Conservation (phyloP, 2,113 vertebrate species). For the Pteruthius melanotis region DNA sequence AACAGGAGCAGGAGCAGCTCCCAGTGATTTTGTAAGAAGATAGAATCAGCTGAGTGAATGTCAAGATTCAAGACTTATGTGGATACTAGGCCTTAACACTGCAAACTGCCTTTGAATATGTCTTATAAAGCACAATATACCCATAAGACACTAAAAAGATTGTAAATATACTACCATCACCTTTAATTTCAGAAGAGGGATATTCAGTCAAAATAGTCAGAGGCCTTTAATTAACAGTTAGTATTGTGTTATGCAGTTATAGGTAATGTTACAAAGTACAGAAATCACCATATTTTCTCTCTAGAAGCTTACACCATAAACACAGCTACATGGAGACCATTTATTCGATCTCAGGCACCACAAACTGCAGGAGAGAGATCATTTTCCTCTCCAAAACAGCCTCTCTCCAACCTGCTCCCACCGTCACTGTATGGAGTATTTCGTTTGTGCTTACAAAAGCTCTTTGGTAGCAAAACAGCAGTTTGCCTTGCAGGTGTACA, state of each 20-base stretch:
- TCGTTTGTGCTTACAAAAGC: background rate
- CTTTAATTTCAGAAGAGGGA: background rate
- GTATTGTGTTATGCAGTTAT: rapidly evolving
- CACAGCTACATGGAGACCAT: background rate
- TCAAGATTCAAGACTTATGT: background rate
- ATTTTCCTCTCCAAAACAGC: background rate
- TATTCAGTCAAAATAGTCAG: background rate
- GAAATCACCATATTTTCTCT: background rate
- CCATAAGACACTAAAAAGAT: background rate
- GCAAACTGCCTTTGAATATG: background rate
- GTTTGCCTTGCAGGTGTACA: background rate
- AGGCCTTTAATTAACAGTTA: background rate
- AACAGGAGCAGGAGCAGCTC: background rate
- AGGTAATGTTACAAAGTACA: background rate
- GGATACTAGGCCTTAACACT: background rate
- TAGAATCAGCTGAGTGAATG: background rate
- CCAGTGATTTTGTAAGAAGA: background rate
- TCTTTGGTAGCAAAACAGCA: background rate
- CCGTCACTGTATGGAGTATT: background rate
- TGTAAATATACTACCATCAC: background rate
- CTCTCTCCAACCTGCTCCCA: background rate
- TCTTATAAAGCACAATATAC: background rate
- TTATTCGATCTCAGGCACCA: background rate
- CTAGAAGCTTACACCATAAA: background rate
- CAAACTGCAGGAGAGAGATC: background rate